A percentile compares a stretch with the other conserved stretches of the same genome.
Evolutionary conservation across 2,888 invertebrate species (phyloP).

Genomic region (Dichetophora obliterata): DNA sequence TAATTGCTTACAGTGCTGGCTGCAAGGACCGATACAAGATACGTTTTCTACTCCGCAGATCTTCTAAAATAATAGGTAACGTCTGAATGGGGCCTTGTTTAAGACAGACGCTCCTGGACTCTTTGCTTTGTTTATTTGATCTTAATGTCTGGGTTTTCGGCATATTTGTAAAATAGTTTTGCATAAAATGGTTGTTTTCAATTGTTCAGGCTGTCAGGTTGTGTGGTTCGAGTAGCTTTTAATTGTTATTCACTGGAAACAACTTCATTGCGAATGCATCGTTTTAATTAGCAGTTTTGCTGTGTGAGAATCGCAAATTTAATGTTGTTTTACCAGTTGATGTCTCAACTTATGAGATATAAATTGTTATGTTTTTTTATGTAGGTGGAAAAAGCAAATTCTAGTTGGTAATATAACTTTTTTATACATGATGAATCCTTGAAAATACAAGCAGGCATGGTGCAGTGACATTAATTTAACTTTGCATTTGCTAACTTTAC

Average conservation of each 20-base stretch:
- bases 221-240: constrained; percentile 5
- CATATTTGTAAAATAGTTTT: not conserved
- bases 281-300: not conserved
- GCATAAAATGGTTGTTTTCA: not conserved
- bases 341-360: not conserved
- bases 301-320: not conserved
- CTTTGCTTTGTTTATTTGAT: no score
- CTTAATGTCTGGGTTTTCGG: no score
- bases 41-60: not conserved
- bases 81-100: not conserved
- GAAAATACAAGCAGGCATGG: no score
- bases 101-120: not conserved
- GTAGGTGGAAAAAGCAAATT: no score
- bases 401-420: no score
- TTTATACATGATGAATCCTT: no score
- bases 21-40: not conserved
- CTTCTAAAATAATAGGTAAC: not conserved
- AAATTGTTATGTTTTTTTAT: no score
- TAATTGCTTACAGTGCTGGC: constrained; percentile 42
- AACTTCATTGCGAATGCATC: constrained; percentile 13
- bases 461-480: no score
- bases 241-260: constrained; percentile 19
- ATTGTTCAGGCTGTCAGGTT: constrained; percentile 24
- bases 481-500: no score
- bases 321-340: not conserved